Conservation (phyloP, 1,140 invertebrate genomes). For the Drosophila equinoxialis region DNA sequence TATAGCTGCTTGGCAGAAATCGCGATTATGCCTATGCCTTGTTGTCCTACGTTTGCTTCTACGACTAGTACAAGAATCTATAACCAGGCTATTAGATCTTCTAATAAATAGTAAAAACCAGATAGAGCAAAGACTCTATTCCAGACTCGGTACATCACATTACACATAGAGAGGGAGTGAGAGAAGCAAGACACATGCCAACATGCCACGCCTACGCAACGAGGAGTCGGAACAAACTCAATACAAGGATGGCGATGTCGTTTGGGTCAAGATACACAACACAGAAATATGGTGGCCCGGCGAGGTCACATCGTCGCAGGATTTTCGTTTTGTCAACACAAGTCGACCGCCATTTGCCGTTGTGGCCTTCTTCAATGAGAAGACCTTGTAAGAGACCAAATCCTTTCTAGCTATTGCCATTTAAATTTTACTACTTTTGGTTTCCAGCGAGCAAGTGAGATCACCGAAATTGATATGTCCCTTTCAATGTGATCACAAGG, state of each 20-base stretch:
- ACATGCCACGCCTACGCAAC: conserved; percentile 59
- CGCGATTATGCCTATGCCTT: no score
- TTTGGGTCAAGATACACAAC: conserved; percentile 90
- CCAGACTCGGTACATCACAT: no score
- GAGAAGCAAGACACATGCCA: neutral
- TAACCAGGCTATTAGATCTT: neutral
- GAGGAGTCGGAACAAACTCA: conserved; percentile 26
- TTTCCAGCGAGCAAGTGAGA: conserved; percentile 89
- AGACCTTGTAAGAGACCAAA: conserved; percentile 87
- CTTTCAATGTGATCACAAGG: conserved; percentile 90
- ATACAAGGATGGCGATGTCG: conserved; percentile 89
- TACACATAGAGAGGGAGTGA: neutral
- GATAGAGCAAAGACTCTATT: neutral
- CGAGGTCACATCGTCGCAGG: conserved; percentile 86
- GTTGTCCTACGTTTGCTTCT: neutral
- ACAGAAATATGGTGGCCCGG: conserved; percentile 90
- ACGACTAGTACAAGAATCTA: neutral
- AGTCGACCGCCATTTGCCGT: conserved; percentile 89
- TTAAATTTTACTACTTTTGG: neutral
- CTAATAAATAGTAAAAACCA: neutral
- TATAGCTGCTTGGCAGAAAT: conserved; percentile 1
- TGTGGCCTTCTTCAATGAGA: conserved; percentile 93
- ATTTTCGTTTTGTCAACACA: conserved; percentile 83
- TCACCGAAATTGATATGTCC: conserved; percentile 88
- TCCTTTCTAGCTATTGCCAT: no score